phyloP scores from a whole-genome alignment of 2,113 vertebrate genomes.

The Tonatia bakeri region DNA sequence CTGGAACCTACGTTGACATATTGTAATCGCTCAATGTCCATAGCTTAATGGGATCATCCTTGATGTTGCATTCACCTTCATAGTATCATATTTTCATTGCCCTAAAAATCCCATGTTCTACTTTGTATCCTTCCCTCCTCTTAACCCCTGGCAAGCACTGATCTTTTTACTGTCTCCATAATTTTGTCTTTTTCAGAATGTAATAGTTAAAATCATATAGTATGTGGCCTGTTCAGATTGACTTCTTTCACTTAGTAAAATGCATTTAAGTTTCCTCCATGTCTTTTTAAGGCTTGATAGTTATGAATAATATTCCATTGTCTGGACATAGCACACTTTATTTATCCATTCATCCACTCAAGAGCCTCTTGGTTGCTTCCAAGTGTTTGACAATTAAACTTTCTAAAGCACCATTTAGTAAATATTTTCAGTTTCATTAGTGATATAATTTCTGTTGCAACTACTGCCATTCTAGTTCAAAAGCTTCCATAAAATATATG shows the following conservation, averaged over 20 bases:
- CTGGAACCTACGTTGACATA: background rate
- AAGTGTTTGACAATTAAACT: background rate
- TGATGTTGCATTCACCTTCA: background rate
- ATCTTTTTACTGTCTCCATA: background rate
- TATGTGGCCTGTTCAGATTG: background rate
- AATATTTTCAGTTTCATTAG: background rate
- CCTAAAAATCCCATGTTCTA: background rate
- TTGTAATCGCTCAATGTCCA: background rate
- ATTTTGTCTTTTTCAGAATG: background rate
- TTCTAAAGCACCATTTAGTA: background rate
- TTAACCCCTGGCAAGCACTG: background rate
- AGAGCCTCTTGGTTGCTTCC: background rate
- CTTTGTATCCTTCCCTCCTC: background rate
- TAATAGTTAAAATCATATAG: background rate
- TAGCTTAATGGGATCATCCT: background rate
- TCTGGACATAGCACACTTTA: background rate
- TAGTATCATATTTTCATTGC: background rate
- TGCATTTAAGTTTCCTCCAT: background rate
- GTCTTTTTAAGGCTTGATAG: background rate
- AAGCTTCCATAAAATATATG: background rate
- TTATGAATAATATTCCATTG: background rate
- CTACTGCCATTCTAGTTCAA: background rate
- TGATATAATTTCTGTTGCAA: background rate
- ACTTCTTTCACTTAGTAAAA: background rate
- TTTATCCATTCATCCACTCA: background rate